These are phyloP conservation scores for Apostichopus leukothele DNA, from an alignment of 53 echinoderm and acorn worm species.

Conservation along the genomic window DNA sequence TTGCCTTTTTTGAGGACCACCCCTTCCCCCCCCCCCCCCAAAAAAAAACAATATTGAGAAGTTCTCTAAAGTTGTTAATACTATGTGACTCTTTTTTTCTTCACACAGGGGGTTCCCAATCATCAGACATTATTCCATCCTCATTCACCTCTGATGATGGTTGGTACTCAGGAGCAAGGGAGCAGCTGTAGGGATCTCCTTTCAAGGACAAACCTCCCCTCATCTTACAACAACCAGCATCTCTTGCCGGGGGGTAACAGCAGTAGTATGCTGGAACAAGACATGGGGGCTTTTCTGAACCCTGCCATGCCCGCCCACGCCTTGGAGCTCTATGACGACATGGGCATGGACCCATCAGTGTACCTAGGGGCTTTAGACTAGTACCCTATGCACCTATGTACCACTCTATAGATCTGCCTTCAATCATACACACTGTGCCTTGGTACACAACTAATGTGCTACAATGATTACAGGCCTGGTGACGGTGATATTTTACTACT, in stretches of 20 bases:
- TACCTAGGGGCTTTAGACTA: slow-evolving; percentile 25
- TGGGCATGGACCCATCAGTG: slow-evolving; percentile 5
- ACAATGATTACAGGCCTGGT: neutral
- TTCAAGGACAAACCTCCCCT: neutral
- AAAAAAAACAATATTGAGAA: too few relatives aligned
- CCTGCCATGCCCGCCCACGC: neutral
- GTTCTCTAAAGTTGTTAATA: too few relatives aligned
- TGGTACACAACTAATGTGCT: neutral
- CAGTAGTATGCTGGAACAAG: slow-evolving; percentile 14
- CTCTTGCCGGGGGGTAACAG: neutral
- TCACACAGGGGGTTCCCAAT: neutral
- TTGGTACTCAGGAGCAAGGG: neutral
- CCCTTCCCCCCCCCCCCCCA: too few relatives aligned
- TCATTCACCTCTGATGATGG: neutral
- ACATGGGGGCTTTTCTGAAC: neutral
- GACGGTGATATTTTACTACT: too few relatives aligned
- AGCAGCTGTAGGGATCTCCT: neutral
- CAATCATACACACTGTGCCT: neutral
- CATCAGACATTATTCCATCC: neutral
- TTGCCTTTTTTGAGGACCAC: too few relatives aligned
- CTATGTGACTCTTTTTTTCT: neutral
- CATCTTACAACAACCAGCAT: neutral
- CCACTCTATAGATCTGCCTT: neutral
- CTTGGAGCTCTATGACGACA: slow-evolving; percentile 11
- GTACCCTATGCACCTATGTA: neutral